These are phyloP conservation scores for Micoletzkya japonica DNA, from an alignment of 2,888 invertebrate genomes.

Conservation along the genomic window DNA sequence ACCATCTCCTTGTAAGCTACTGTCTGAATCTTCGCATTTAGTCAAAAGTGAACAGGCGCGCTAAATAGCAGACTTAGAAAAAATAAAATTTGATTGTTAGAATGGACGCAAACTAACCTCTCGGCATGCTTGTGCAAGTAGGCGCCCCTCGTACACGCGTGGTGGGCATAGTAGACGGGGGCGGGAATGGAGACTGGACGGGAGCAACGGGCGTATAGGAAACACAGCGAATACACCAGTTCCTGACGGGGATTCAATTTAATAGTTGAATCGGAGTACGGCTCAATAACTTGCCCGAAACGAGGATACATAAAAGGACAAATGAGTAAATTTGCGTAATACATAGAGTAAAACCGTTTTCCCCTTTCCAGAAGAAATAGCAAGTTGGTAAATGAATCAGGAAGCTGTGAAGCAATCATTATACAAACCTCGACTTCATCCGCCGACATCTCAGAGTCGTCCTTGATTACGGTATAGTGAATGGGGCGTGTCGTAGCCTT, in stretches of 20 bases:
- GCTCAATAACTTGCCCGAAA: background rate
- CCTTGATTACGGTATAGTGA: slow-evolving; percentile 99
- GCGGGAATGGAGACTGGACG: slow-evolving; percentile 98
- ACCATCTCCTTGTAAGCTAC: no score
- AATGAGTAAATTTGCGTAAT: no score
- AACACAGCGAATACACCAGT: slow-evolving; percentile 41
- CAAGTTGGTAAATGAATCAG: no score
- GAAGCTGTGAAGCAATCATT: background rate
- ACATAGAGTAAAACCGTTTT: no score
- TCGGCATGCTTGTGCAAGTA: slow-evolving; percentile 32
- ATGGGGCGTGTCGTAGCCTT: slow-evolving; percentile 92
- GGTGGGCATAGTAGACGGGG: slow-evolving; percentile 96
- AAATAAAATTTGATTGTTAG: no score
- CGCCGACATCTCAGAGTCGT: slow-evolving; percentile 95
- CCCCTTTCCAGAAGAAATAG: no score
- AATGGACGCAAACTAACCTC: no score
- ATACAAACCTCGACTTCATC: slow-evolving; percentile 82
- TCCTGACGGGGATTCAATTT: slow-evolving; percentile 31
- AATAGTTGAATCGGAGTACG: background rate
- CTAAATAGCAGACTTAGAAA: no score
- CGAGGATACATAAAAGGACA: background rate
- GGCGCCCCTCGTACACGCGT: slow-evolving; percentile 96
- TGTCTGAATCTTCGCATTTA: no score
- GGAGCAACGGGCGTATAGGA: slow-evolving; percentile 68
- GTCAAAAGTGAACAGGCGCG: no score